Percentiles rank a stretch among this genome's conserved stretches.
These are phyloP conservation scores for Odontomachus brunneus DNA, from an alignment of 1,140 invertebrate species.

Conservation along the genomic window DNA sequence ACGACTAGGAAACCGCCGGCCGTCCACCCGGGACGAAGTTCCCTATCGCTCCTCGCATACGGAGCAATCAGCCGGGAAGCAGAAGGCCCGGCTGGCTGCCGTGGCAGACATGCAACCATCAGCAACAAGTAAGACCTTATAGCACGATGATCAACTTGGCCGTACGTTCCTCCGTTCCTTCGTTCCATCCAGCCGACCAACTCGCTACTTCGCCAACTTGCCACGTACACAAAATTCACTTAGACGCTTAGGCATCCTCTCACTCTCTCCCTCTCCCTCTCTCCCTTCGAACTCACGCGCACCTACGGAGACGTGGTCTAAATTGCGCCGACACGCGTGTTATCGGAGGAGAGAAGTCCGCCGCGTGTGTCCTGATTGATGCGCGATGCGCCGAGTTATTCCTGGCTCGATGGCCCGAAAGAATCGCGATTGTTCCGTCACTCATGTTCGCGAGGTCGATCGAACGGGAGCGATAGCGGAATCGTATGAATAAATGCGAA, in stretches of 20 bases:
- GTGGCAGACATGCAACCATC: conserved; percentile 82
- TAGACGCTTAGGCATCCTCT: conserved; percentile 32
- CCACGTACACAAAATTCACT: conserved; percentile 51
- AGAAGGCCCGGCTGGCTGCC: conserved; percentile 70
- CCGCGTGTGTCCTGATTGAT: conserved; percentile 43
- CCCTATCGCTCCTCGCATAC: conserved; percentile 71
- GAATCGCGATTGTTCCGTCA: conserved; percentile 8
- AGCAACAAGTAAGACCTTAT: conserved; percentile 83
- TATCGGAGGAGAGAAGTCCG: conserved; percentile 17
- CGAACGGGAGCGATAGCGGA: neutral
- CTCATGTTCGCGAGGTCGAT: conserved; percentile 1
- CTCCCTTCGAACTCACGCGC: too few relatives aligned
- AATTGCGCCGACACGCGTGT: conserved; percentile 46
- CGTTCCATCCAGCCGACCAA: conserved; percentile 2
- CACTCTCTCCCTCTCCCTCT: neutral
- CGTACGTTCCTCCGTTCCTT: conserved; percentile 16
- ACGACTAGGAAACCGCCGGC: conserved; percentile 51
- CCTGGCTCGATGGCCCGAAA: neutral
- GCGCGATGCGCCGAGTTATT: conserved; percentile 7
- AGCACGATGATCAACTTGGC: conserved; percentile 73
- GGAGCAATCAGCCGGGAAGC: conserved; percentile 80
- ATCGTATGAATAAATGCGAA: neutral
- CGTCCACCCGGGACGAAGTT: conserved; percentile 65
- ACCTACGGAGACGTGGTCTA: conserved; percentile 53
- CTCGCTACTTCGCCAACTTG: conserved; percentile 47